These are phyloP conservation scores for Dolichoris vasculosae DNA, from an alignment of 1,140 invertebrate species.

Conservation along the genomic window DNA sequence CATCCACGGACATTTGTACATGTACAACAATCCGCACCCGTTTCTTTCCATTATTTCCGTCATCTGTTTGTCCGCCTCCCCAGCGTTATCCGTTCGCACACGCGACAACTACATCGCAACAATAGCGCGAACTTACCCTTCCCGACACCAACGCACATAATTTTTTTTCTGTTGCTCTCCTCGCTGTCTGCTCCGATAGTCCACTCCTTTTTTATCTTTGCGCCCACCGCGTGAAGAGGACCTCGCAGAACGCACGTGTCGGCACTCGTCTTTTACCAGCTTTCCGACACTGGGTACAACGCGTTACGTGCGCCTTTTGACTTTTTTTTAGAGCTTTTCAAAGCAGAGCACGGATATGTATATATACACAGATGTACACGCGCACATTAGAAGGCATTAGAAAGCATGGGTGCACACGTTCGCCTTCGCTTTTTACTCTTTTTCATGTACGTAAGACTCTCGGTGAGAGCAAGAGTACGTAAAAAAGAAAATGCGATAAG, in stretches of 20 bases:
- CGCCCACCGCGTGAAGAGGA: neutral
- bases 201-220: neutral
- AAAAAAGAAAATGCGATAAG: neutral
- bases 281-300: neutral
- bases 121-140: neutral
- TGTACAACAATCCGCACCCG: neutral
- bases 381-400: neutral
- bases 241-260: neutral
- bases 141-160: neutral
- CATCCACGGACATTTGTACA: neutral
- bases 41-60: conserved; percentile 26
- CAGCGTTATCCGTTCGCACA: neutral
- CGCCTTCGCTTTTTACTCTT: neutral
- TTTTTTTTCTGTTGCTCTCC: too few species aligned
- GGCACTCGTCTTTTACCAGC: neutral
- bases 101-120: neutral
- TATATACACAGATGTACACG: neutral
- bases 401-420: neutral
- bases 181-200: neutral
- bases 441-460: neutral
- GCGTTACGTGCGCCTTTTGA: neutral
- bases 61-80: neutral
- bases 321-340: neutral
- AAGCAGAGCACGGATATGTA: neutral
- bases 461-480: neutral